Percentiles rank a stretch among this genome's conserved stretches.
Conservation (phyloP, 2,113 vertebrate species). For the Cololabis saira region DNA sequence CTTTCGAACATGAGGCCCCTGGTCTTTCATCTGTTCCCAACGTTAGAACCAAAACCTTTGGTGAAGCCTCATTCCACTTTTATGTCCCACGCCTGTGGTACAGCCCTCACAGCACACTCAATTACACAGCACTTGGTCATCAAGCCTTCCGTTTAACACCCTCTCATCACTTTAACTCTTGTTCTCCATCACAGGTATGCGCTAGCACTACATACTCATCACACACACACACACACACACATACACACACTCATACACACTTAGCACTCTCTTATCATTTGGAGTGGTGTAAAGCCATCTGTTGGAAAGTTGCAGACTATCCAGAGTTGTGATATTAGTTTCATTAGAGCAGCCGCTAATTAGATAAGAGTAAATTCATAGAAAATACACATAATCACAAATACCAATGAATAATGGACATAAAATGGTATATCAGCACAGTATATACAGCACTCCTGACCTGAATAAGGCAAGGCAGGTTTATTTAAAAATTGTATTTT, state of each 20-base stretch:
- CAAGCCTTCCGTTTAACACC: constrained; percentile 53
- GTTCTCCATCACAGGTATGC: constrained; percentile 51
- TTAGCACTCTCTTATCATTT: constrained; percentile 54
- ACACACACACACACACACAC: constrained; percentile 31
- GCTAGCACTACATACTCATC: constrained; percentile 44
- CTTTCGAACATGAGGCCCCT: too few species aligned
- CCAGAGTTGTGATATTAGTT: constrained; percentile 64
- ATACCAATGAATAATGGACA: too few species aligned
- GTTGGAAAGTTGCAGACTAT: too few species aligned
- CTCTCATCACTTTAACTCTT: constrained; percentile 53
- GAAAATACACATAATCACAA: too few species aligned
- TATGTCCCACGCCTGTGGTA: too few species aligned
- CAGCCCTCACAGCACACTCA: constrained; percentile 47
- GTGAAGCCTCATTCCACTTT: too few species aligned
- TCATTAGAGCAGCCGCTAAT: constrained; percentile 66
- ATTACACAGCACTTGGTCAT: constrained; percentile 63
- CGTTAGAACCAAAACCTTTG: too few species aligned
- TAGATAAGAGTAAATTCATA: constrained; percentile 18
- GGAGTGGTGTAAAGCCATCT: constrained; percentile 38
- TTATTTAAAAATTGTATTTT: too few species aligned
- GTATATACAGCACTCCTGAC: too few species aligned
- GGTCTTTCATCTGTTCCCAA: too few species aligned
- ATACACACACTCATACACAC: constrained; percentile 22
- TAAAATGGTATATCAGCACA: too few species aligned
- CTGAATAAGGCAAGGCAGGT: too few species aligned